Evolutionary conservation across 2,113 vertebrate species (phyloP).

Genomic region (Gallinago paraguaiae): DNA sequence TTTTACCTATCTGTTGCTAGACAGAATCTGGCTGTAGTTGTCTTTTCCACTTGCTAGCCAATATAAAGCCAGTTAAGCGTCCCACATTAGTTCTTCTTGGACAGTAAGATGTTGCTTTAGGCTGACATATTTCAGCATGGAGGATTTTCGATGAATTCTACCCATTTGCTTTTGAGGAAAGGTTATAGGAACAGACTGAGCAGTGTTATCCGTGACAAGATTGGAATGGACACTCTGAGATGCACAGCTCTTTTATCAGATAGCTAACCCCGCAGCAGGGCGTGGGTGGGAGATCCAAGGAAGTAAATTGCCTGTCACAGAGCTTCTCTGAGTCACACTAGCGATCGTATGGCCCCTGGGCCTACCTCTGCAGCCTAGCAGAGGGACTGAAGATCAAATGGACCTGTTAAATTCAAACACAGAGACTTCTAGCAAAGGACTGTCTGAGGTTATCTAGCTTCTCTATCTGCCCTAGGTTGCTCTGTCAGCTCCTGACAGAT

Average conservation of each 20-base stretch:
- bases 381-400: not conserved
- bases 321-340: not conserved
- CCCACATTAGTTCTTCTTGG: not conserved
- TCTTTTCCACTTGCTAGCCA: not conserved
- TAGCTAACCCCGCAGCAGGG: not conserved
- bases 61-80: not conserved
- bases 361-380: not conserved
- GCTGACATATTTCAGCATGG: not conserved
- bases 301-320: conserved; percentile 28
- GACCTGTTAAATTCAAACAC: not conserved
- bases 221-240: not conserved
- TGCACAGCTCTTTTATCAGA: not conserved
- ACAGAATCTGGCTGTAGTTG: not conserved
- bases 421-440: not conserved
- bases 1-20: not conserved
- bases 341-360: not conserved
- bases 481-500: not conserved
- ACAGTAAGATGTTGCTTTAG: not conserved
- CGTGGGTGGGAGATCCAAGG: not conserved
- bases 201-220: not conserved
- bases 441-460: not conserved
- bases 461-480: not conserved
- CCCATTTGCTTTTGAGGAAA: not conserved
- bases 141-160: not conserved
- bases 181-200: not conserved